Conservation (phyloP, 2,797 vertebrate genomes). For the Urocyon cinereoargenteus region DNA sequence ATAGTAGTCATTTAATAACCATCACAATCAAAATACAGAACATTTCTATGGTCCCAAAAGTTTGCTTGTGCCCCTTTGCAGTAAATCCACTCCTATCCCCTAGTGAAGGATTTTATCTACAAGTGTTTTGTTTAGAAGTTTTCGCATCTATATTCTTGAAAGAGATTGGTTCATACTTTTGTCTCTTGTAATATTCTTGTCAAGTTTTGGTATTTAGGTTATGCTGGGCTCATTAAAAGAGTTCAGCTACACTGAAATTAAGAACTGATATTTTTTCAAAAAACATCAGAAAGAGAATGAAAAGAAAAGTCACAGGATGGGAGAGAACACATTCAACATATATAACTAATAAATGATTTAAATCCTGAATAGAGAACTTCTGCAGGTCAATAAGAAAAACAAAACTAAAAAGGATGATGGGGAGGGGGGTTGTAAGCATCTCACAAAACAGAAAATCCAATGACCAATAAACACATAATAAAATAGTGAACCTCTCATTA, state of each 20-base stretch:
- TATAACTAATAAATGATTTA: not conserved
- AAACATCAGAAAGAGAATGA: not conserved
- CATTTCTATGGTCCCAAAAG: not conserved
- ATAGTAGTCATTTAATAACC: not conserved
- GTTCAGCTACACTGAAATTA: conserved; percentile 20
- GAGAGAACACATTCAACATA: not conserved
- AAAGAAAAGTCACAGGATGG: not conserved
- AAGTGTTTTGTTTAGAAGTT: not conserved
- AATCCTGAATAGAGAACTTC: not conserved
- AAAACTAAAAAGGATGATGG: not conserved
- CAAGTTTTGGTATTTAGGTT: not conserved
- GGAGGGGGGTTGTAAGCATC: not conserved
- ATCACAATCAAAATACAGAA: not conserved
- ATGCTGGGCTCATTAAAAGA: not conserved
- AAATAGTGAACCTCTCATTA: not conserved
- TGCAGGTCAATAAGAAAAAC: not conserved
- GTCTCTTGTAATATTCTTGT: not conserved
- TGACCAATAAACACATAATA: not conserved
- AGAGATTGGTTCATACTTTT: not conserved
- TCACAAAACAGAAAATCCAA: not conserved
- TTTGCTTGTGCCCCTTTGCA: not conserved
- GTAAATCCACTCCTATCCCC: not conserved
- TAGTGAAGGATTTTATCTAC: not conserved
- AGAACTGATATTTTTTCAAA: conserved; percentile 34
- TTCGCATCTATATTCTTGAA: conserved; percentile 12